Percentiles rank a stretch among this genome's conserved stretches.
These are phyloP conservation scores for Hippopotamus amphibius DNA, from an alignment of 2,113 vertebrate genomes.

Conservation along the genomic window DNA sequence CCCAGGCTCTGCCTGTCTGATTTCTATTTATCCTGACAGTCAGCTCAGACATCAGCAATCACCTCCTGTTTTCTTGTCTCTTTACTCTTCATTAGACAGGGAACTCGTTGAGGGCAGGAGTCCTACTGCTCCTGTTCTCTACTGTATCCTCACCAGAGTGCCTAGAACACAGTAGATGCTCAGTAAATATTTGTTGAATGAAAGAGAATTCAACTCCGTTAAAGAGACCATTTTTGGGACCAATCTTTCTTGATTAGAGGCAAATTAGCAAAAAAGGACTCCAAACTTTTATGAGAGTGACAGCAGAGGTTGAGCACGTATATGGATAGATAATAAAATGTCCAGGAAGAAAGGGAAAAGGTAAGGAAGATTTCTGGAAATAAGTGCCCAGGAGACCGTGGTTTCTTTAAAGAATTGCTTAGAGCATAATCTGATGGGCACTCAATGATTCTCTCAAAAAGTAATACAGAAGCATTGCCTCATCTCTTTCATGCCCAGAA, in stretches of 20 bases:
- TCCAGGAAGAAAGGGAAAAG: not conserved
- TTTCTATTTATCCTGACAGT: not conserved
- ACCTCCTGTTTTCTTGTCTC: not conserved
- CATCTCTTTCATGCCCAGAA: not conserved
- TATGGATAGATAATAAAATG: not conserved
- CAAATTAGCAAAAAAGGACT: not conserved
- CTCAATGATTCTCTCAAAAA: not conserved
- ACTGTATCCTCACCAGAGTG: not conserved
- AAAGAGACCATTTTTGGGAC: not conserved
- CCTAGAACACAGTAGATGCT: not conserved
- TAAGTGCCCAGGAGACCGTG: not conserved
- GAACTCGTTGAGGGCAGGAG: not conserved
- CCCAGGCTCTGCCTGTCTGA: not conserved
- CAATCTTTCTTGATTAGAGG: not conserved
- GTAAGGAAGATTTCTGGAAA: not conserved
- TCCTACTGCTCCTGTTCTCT: not conserved
- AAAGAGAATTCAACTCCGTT: not conserved
- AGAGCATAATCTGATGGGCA: not conserved
- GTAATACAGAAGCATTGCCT: not conserved
- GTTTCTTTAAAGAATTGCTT: not conserved
- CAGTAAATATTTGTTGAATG: not conserved
- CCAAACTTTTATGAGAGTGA: not conserved
- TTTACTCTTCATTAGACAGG: not conserved
- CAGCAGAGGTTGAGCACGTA: not conserved
- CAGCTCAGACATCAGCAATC: not conserved